phyloP scores from a whole-genome alignment of 1,140 invertebrate species.

The Stenopsyche tienmushanensis region DNA sequence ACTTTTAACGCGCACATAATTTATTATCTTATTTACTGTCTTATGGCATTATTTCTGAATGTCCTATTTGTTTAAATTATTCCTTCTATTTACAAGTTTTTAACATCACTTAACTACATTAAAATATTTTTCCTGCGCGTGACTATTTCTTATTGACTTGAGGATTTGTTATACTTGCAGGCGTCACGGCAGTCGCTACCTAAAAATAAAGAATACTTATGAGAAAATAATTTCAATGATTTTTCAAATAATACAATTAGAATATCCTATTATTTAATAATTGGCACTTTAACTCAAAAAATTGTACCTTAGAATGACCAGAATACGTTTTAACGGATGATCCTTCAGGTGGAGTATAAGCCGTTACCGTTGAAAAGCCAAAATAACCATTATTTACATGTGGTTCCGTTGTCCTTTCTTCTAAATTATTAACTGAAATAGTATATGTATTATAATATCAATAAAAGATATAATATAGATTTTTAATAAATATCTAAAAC shows the following conservation, averaged over 20 bases:
- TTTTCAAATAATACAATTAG: slow-evolving; percentile 33
- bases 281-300: not conserved
- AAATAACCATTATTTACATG: slow-evolving; percentile 25
- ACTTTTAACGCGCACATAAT: not conserved
- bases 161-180: slow-evolving; percentile 29
- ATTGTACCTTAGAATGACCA: slow-evolving; percentile 56
- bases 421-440: slow-evolving; percentile 60
- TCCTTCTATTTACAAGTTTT: not conserved
- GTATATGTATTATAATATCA: slow-evolving; percentile 12
- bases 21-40: not conserved
- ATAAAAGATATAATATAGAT: slow-evolving; percentile 28
- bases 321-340: slow-evolving; percentile 32
- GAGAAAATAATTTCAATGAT: slow-evolving; percentile 38
- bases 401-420: slow-evolving; percentile 45
- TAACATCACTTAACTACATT: not conserved
- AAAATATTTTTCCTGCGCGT: no score
- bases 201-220: slow-evolving; percentile 36
- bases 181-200: slow-evolving; percentile 49
- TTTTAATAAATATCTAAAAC: slow-evolving; percentile 1
- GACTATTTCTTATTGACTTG: not conserved
- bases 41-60: not conserved
- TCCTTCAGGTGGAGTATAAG: slow-evolving; percentile 35
- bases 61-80: not conserved
- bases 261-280: not conserved
- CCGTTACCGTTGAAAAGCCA: slow-evolving; percentile 29